A percentile compares a stretch with the other conserved stretches of the same genome.
Evolutionary conservation across 2,113 vertebrate genomes (phyloP).

Genomic region (Urocolius indicus): DNA sequence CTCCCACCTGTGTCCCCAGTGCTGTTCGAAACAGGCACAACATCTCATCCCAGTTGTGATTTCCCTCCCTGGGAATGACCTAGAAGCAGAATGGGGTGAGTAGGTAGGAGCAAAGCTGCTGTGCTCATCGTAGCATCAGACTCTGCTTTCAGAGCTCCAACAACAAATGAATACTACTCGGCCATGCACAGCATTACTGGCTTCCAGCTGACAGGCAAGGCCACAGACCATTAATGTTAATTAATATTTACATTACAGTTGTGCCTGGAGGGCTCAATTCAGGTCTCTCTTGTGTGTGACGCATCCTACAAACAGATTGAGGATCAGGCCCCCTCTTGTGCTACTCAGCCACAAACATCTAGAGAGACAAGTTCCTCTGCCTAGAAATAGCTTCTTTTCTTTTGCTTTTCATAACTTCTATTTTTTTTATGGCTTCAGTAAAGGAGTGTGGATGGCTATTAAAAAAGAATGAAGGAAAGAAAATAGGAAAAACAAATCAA

Average conservation of each 20-base stretch:
- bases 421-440: conserved; percentile 63
- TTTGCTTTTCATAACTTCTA: conserved; percentile 36
- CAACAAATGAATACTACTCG: conserved; percentile 6
- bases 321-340: not conserved
- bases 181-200: not conserved
- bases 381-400: conserved; percentile 18
- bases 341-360: not conserved
- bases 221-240: conserved; percentile 62
- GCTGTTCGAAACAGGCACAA: not conserved
- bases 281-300: not conserved
- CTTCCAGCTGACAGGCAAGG: conserved; percentile 60
- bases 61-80: not conserved
- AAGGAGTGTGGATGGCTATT: conserved; percentile 44
- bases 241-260: conserved; percentile 69
- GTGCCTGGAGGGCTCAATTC: conserved; percentile 45
- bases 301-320: conserved; percentile 13
- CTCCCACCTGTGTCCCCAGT: not conserved
- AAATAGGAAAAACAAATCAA: conserved; percentile 57
- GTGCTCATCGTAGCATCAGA: not conserved
- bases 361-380: not conserved
- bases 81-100: not conserved
- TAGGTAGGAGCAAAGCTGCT: fast-evolving
- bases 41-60: not conserved
- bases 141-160: not conserved
- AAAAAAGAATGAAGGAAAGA: conserved; percentile 26